Conservation (phyloP, 2,888 invertebrate genomes). For the Coleophora flavipennella region DNA sequence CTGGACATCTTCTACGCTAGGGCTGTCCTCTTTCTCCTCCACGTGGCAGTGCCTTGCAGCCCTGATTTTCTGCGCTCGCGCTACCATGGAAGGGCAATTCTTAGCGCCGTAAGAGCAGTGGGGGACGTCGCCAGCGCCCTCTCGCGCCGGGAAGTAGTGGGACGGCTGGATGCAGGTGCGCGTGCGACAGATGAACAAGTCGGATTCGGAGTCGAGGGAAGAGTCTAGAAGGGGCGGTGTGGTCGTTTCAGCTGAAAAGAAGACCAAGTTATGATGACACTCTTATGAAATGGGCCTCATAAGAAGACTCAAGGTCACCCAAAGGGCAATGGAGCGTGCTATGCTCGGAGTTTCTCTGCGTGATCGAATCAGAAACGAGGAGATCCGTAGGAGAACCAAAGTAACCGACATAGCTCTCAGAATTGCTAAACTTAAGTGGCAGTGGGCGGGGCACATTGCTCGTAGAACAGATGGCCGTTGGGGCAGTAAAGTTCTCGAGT, state of each 20-base stretch:
- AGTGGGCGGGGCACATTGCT: too few relatives aligned
- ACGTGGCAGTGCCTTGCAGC: constrained; percentile 25
- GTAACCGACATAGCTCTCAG: too few relatives aligned
- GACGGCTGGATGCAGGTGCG: constrained; percentile 60
- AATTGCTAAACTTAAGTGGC: too few relatives aligned
- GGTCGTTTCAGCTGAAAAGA: constrained; percentile 47
- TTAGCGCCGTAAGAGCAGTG: constrained; percentile 54
- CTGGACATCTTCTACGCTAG: constrained; percentile 50
- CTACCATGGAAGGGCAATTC: constrained; percentile 53
- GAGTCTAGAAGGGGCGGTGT: constrained; percentile 55
- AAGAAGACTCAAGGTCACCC: too few relatives aligned
- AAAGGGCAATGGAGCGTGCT: too few relatives aligned
- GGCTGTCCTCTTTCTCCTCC: constrained; percentile 49
- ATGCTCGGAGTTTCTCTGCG: too few relatives aligned
- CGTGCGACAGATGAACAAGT: constrained; percentile 55
- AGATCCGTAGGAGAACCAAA: too few relatives aligned
- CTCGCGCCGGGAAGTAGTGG: constrained; percentile 52
- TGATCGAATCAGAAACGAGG: too few relatives aligned
- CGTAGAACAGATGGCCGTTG: too few relatives aligned
- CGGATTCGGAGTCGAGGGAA: constrained; percentile 45
- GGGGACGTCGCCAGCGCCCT: constrained; percentile 23
- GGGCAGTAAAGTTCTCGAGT: too few relatives aligned
- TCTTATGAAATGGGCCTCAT: too few relatives aligned
- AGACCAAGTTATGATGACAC: too few relatives aligned
- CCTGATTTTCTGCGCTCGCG: constrained; percentile 36